Conservation (phyloP, 2,797 vertebrate genomes). For the Galaxias olidus region DNA sequence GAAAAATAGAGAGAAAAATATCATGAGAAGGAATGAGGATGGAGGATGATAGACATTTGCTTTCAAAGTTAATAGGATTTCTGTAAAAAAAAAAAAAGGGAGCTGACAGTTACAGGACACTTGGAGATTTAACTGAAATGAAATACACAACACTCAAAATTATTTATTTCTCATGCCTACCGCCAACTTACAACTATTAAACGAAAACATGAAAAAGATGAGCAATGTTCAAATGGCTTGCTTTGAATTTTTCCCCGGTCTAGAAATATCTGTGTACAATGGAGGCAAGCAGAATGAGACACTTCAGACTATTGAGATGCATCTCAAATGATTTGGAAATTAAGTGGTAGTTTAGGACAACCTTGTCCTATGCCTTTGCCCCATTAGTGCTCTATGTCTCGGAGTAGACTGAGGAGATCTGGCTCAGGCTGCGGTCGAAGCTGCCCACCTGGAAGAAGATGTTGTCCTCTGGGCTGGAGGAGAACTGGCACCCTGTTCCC, state of each 20-base stretch:
- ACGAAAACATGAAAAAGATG: conserved; percentile 2
- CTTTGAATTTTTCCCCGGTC: background rate
- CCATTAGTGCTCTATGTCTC: conserved; percentile 84
- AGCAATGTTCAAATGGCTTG: background rate
- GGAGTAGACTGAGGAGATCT: conserved; percentile 93
- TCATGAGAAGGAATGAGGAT: background rate
- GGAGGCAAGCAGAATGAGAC: background rate
- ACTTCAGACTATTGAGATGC: conserved; percentile 14
- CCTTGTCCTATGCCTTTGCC: conserved; percentile 28
- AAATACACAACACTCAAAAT: no score
- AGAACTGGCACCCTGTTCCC: conserved; percentile 79
- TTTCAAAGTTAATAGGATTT: conserved; percentile 25
- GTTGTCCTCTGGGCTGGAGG: conserved; percentile 82
- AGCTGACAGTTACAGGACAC: background rate
- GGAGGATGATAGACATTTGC: background rate
- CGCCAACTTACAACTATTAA: background rate
- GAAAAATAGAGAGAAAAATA: conserved; percentile 33
- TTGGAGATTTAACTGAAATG: no score
- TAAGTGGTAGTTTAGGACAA: background rate
- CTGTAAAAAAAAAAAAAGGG: conserved; percentile 15
- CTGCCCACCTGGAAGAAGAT: conserved; percentile 90
- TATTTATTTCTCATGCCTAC: no score
- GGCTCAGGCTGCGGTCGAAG: conserved; percentile 93
- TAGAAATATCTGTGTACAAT: background rate
- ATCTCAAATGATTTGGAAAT: background rate